These are phyloP conservation scores for Corapipo altera DNA, from an alignment of 2,113 vertebrate genomes.

Conservation along the genomic window DNA sequence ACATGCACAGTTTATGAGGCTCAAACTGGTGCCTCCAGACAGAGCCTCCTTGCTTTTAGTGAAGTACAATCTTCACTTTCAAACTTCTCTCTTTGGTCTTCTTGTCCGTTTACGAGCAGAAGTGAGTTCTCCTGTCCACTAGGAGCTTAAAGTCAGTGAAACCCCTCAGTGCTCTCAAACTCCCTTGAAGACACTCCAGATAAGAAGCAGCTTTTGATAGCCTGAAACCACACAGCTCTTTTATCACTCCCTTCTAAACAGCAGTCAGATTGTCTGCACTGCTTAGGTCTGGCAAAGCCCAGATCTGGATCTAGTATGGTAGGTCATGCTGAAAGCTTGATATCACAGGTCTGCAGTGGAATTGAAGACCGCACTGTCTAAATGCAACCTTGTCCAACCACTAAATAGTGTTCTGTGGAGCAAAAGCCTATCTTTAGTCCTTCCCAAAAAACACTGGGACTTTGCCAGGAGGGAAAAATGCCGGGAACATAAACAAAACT, in stretches of 20 bases:
- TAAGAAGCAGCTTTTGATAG: not conserved
- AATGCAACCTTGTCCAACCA: constrained; percentile 54
- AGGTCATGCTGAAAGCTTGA: not conserved
- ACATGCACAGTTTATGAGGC: not conserved
- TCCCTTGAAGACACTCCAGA: not conserved
- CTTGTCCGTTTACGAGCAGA: not conserved
- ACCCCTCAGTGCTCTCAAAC: not conserved
- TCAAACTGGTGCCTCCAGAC: not conserved
- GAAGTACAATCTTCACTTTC: not conserved
- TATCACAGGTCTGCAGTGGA: constrained; percentile 17
- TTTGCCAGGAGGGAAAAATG: constrained; percentile 44
- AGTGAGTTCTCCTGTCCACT: not conserved
- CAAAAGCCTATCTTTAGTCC: constrained; percentile 46
- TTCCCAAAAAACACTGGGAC: constrained; percentile 52
- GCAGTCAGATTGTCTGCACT: not conserved
- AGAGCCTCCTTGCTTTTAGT: not conserved
- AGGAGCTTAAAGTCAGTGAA: not conserved
- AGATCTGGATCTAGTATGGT: not conserved
- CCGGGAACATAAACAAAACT: constrained; percentile 55
- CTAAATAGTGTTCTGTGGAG: constrained; percentile 46
- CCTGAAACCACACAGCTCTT: not conserved
- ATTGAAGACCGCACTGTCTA: not conserved
- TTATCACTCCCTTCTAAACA: not conserved
- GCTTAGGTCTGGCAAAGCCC: constrained; percentile 1
- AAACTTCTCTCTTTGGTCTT: not conserved